Conservation (phyloP, 2,797 vertebrate species). For the Falco berigora region DNA sequence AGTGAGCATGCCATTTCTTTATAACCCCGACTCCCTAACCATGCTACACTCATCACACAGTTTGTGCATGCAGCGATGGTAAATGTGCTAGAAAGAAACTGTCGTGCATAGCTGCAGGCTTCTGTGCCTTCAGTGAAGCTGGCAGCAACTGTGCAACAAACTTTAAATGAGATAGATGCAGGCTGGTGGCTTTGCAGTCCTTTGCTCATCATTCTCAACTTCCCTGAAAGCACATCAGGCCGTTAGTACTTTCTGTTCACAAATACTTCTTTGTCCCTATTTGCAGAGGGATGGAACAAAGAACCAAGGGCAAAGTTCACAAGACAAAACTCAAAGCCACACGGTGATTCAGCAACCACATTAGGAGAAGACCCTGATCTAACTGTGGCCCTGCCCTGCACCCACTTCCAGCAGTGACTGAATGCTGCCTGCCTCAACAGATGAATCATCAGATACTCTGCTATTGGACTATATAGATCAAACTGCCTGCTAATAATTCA, state of each 20-base stretch:
- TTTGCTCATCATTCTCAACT: background rate
- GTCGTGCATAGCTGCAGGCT: background rate
- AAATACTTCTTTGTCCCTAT: background rate
- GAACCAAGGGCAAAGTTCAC: background rate
- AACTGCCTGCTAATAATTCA: background rate
- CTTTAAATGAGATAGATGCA: background rate
- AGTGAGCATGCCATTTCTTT: background rate
- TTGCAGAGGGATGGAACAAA: background rate
- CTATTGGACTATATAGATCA: background rate
- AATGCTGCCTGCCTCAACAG: background rate
- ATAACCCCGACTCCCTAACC: background rate
- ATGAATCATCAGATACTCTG: background rate
- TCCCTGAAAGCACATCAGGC: background rate
- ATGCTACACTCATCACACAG: background rate
- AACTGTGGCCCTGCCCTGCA: background rate
- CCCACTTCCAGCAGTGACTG: background rate
- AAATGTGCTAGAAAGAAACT: background rate
- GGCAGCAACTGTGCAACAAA: background rate
- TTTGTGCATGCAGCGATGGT: background rate
- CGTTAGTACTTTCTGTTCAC: background rate
- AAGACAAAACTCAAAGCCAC: background rate
- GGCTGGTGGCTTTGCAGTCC: background rate
- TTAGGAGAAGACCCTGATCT: background rate
- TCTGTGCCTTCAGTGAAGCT: background rate
- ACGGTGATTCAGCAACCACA: background rate